Conservation (phyloP, 2,888 invertebrate species). For the Lathronympha strigana region DNA sequence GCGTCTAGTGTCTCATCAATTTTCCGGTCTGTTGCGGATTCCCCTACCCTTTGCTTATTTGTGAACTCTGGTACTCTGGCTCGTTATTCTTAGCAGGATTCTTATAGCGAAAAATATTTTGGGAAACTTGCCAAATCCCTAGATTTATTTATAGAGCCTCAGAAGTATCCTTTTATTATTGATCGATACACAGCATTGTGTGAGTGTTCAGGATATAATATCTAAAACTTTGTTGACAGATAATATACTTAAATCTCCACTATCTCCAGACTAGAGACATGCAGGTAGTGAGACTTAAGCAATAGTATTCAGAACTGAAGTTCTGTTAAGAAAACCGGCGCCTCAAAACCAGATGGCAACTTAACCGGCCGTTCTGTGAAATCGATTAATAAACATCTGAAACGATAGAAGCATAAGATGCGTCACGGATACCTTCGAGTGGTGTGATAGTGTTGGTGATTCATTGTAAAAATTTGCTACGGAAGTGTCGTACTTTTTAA, state of each 20-base stretch:
- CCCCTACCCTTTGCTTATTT: conserved; percentile 33
- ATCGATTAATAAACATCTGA: conserved; percentile 12
- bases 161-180: too few relatives aligned
- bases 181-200: too few relatives aligned
- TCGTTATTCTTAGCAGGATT: too few relatives aligned
- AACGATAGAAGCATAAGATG: conserved; percentile 30
- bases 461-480: conserved; percentile 30
- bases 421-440: conserved; percentile 37
- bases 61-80: conserved; percentile 2
- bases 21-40: conserved; percentile 59
- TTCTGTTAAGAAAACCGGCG: conserved; percentile 2
- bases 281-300: too few relatives aligned
- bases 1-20: conserved; percentile 32
- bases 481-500: conserved; percentile 30
- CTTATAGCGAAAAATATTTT: neutral
- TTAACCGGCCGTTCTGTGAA: conserved; percentile 19
- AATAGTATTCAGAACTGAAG: neutral
- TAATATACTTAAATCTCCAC: too few relatives aligned
- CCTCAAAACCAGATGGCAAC: conserved; percentile 28
- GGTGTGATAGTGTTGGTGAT: conserved; percentile 22
- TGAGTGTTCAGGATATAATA: too few relatives aligned
- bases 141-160: too few relatives aligned
- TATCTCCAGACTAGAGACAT: too few relatives aligned
- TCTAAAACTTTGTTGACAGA: too few relatives aligned
- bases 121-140: neutral